Base-by-base conservation (phyloP, 1,140 invertebrate genomes). In the Magallana ariakensis region DNA sequence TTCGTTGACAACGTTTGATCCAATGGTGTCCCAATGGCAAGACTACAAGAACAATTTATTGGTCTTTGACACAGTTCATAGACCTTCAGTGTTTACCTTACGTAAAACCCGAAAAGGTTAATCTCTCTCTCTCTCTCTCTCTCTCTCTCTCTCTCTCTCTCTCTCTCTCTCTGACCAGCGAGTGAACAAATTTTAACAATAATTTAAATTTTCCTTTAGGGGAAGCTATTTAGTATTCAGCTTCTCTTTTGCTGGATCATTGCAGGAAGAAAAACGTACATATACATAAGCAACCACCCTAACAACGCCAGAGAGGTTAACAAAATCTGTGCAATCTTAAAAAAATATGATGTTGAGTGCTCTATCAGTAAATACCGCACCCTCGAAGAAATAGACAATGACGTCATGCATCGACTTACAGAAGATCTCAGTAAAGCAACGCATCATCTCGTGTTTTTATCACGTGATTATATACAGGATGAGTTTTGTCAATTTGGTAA, bases 401-500 rank as follows among this genome's bases (percentile, higher is more conserved):
- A 33, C 22, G 66, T 75, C 11, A 11, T 75, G 7, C 9, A 33
- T 10, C 66, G 66, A 75, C 22, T 75, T 19, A 75, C 66, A 26
- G 66, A 75, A 3, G 66, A 75, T 26, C 22, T 75, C 66, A 75
- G 22, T 19, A 75, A 4, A 10, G 66, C 66, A 75, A 75, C 66
- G 13, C 22, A 75, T 33, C 9, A 75, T 11, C 66, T 75, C 26
- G 66, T 75, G 22, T 26, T 75, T 13, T 75, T 75, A 22, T 75
- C 66, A 75, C 66, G 66, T 75, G 66, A 75, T 26, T 75, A 75
- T 33, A 3, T 26, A 13, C 9, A 33, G 0, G 66, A 75, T 26
- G 66, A 75, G 26, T 75, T 75, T 19, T 75, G 66, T 13, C 66
- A 75, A 11, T 75, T 75, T 75, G 66, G 66, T 75, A 75, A 26